Evolutionary conservation across 1,140 invertebrate genomes (phyloP).

Genomic region (Aradophagus sp.): DNA sequence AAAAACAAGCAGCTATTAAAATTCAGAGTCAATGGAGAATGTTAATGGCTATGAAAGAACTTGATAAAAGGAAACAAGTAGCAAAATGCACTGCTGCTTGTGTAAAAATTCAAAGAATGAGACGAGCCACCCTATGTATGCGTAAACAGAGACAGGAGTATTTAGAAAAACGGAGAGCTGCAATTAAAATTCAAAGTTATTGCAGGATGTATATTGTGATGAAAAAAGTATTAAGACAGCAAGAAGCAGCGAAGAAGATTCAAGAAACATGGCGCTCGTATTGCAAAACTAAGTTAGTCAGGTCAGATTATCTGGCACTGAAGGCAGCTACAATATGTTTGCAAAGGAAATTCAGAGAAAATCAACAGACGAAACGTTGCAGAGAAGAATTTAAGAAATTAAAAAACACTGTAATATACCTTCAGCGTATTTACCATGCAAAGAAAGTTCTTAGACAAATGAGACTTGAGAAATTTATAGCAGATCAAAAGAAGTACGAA

Average conservation of each 20-base stretch:
- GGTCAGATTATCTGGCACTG: conserved; percentile 20
- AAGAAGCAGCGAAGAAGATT: conserved; percentile 24
- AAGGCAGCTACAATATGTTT: conserved; percentile 5
- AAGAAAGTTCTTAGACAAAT: too few species aligned
- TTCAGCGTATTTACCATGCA: too few species aligned
- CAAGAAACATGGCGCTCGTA: conserved; percentile 32
- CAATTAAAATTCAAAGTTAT: conserved; percentile 47
- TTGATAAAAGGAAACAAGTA: conserved; percentile 25
- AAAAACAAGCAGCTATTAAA: conserved; percentile 52
- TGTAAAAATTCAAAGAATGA: conserved; percentile 63
- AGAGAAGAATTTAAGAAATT: conserved; percentile 1
- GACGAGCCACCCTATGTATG: conserved; percentile 54
- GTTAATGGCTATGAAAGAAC: conserved; percentile 16
- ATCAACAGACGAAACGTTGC: not conserved
- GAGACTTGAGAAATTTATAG: too few species aligned
- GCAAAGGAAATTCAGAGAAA: conserved; percentile 28
- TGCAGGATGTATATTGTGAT: conserved; percentile 17
- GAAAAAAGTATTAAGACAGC: conserved; percentile 6
- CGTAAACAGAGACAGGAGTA: conserved; percentile 21
- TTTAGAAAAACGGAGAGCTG: conserved; percentile 20
- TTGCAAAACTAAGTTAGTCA: not conserved
- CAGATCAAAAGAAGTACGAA: not conserved
- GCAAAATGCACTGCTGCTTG: conserved; percentile 44
- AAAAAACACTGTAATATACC: not conserved
- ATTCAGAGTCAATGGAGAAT: conserved; percentile 66